phyloP scores from a whole-genome alignment of 2,113 vertebrate species.

The Polyodon spathula region DNA sequence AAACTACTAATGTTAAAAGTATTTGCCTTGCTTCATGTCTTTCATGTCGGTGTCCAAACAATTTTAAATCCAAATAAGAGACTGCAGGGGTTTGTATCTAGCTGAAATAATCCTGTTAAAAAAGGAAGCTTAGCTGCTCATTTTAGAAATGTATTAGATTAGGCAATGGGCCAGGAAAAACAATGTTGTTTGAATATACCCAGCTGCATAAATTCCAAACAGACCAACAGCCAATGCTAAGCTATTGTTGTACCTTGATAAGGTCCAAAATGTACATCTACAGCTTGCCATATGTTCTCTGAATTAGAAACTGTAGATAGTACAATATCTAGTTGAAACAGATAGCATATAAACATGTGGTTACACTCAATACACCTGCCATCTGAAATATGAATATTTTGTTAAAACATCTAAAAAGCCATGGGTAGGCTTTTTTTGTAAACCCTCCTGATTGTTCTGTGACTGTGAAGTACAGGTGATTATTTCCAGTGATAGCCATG shows the following conservation, averaged over 20 bases:
- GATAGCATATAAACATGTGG: too few species aligned
- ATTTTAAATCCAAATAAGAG: constrained; percentile 38
- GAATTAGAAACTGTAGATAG: too few species aligned
- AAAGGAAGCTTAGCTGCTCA: constrained; percentile 29
- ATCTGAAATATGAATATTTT: too few species aligned
- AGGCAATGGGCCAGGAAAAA: constrained; percentile 38
- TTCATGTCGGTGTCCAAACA: constrained; percentile 40
- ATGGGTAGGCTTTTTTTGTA: too few species aligned
- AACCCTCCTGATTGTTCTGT: too few species aligned
- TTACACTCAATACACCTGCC: too few species aligned
- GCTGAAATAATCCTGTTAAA: constrained; percentile 47
- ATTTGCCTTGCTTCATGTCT: constrained; percentile 35
- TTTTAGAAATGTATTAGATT: constrained; percentile 37
- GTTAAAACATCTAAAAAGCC: too few species aligned
- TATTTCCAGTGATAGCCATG: too few species aligned
- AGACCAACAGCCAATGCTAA: constrained; percentile 32
- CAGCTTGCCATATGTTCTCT: too few species aligned
- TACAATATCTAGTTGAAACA: too few species aligned
- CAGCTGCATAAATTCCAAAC: constrained; percentile 44
- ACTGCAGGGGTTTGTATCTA: constrained; percentile 24
- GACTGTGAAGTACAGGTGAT: too few species aligned
- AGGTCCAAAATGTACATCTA: constrained; percentile 17
- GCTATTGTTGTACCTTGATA: constrained; percentile 49
- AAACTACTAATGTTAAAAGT: constrained; percentile 27
- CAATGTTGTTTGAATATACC: constrained; percentile 35